phyloP scores from a whole-genome alignment of 2,113 vertebrate species.

The Zosterops hypoxanthus region DNA sequence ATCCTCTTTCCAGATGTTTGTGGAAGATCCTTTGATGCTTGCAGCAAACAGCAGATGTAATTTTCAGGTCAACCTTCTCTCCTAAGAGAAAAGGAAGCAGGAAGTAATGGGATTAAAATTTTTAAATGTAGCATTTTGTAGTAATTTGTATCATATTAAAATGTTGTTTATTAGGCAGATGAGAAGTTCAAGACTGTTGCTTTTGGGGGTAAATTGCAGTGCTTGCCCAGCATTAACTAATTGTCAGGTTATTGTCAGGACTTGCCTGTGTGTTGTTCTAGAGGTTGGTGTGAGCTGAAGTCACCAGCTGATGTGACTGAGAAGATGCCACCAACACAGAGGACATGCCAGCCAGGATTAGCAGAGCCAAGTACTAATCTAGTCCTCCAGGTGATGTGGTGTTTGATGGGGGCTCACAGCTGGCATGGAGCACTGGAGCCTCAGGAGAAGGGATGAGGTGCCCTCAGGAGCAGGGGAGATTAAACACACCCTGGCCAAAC shows the following conservation, averaged over 20 bases:
- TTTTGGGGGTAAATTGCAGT: background rate
- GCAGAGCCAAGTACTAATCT: background rate
- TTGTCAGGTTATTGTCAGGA: background rate
- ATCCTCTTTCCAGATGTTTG: conserved; percentile 42
- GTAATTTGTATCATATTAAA: background rate
- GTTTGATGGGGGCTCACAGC: accelerated
- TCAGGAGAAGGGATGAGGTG: background rate
- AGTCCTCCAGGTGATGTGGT: accelerated
- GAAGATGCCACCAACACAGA: background rate
- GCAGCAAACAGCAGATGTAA: conserved; percentile 21
- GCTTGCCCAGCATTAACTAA: background rate
- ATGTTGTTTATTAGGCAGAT: background rate
- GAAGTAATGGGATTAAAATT: background rate
- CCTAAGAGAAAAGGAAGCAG: background rate
- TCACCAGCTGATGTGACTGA: background rate
- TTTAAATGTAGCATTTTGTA: background rate
- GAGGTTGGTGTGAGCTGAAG: background rate
- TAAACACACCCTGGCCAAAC: accelerated
- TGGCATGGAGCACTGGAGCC: accelerated
- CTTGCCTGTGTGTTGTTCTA: accelerated
- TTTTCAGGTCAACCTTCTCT: background rate
- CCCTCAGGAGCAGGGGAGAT: background rate
- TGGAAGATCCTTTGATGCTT: conserved; percentile 44
- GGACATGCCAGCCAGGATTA: background rate
- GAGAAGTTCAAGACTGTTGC: background rate